Evolutionary conservation across 2,888 invertebrate species (phyloP).

Genomic region (Hybos culiciformis): DNA sequence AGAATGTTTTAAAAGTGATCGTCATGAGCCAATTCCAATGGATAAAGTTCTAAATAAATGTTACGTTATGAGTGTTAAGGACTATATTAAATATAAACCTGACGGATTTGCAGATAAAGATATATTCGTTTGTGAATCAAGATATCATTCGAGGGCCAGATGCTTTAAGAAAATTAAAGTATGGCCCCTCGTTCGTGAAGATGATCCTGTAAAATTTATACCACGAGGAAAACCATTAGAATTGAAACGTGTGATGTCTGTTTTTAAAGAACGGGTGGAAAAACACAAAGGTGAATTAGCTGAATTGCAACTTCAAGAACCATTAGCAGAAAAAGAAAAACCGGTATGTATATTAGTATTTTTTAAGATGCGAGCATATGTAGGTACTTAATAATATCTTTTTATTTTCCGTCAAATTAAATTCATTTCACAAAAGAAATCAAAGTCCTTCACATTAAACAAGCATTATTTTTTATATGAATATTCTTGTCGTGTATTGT

Average conservation of each 20-base stretch:
- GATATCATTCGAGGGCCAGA: conserved; percentile 74
- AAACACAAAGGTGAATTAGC: conserved; percentile 82
- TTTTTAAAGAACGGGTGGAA: conserved; percentile 80
- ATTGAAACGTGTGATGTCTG: conserved; percentile 78
- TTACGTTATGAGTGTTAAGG: conserved; percentile 85
- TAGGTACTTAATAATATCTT: too few relatives aligned
- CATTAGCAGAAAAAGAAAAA: conserved; percentile 70
- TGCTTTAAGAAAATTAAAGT: conserved; percentile 89
- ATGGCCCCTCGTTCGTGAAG: conserved; percentile 46
- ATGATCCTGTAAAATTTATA: conserved; percentile 48
- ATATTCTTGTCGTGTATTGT: too few relatives aligned
- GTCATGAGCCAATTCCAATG: conserved; percentile 69
- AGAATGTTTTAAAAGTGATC: conserved; percentile 92
- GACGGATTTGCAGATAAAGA: conserved; percentile 83
- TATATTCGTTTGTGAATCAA: conserved; percentile 92
- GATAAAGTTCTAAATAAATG: conserved; percentile 79
- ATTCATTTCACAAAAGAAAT: too few relatives aligned
- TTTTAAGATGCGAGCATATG: too few relatives aligned
- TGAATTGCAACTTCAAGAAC: conserved; percentile 68
- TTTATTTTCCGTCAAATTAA: too few relatives aligned
- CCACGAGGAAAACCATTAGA: conserved; percentile 62
- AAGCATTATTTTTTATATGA: too few relatives aligned
- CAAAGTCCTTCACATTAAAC: too few relatives aligned
- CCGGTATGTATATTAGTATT: conserved; percentile 51
- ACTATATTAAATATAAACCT: conserved; percentile 82